Base-by-base conservation (phyloP, 2,797 vertebrate genomes). In the Paedocypris micromegethes region DNA sequence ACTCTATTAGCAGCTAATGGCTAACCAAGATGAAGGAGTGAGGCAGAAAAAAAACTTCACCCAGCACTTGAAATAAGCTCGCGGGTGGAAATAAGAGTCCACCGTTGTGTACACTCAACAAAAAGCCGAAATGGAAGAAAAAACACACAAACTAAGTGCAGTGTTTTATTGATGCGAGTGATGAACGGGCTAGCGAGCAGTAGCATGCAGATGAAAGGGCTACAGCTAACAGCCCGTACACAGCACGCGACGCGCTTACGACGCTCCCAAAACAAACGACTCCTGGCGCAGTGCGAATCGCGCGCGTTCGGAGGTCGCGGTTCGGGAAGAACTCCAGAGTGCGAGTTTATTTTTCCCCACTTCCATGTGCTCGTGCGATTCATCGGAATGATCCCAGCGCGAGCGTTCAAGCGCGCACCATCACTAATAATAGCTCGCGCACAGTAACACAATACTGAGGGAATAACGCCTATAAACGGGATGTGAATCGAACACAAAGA, bases 391-490 rank as follows among this genome's bases (percentile, higher is more conserved):
- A 55, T 55, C 53, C 23, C 54, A 62, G 48, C 9, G 8, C 61
- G 45, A 59, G 37, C 75, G 9, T 76, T 9, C 82, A 79, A 82
- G 82, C 85, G 84, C 85, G 86, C 67, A 55, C 51, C 58, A 55
- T 55, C 51, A 61, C 58, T 69, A 69, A 69, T 61, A 37, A 69
- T 69, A 69, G 51, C 51, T 40, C 38, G 40, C 51, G 23, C 57
- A 69, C 51, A 69, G 67, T 55, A 69, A 69, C 58, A 48, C 67
- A 69, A 69, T 61, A 50, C 45, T 50, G 38, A 2, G 51, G 43
- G 51, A 62, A 61, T 61, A 55, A 40, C 39, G 42, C 5, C 58
- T n/a, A 68, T 47, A 53, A 60, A 9, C n/a, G 3, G 38, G 9
- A 54, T 69, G 39, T 41, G 38, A 43, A 37, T 8, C 42, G 78